Evolutionary conservation across 2,888 invertebrate species (phyloP), one percentile per base, ranked within the genome.

Genomic region (Dorcus hopei): DNA sequence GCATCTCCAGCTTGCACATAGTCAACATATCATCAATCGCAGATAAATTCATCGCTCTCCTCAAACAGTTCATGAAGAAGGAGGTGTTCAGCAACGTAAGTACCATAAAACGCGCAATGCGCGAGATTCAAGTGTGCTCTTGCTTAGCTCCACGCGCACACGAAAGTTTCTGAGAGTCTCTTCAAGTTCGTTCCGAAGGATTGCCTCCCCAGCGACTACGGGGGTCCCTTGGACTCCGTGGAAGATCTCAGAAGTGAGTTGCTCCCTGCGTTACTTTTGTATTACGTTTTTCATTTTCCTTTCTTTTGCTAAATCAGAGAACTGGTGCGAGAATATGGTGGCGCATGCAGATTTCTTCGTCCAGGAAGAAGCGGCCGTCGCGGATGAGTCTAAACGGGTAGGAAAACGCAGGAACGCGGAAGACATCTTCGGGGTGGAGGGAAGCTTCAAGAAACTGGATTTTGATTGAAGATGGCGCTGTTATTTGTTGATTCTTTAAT

Each of bases 1-100:
- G 87, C 41, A 76, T 90, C 1, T 85, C 86, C 67, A 87, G 83
- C 0, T 78, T 91, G 2, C 89, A 90, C 71, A 89, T 89, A 64
- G 75, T 89, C 58, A 90, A 87, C 70, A 85, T 87, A 0, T 85
- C 87, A 0, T 79, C 83, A 1, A 86, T 89, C 65, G 85, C 90
- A 81, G 90, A 90, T 68, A 85, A 85, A 67, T 73, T 90, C 57
- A 72, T 91, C 77, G 82, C 85, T 59, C 70, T 91, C 62, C 80
- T 90, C 77, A 85, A 80, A 70, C 90, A 90, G 0, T 90, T 91
- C 69, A 84, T 90, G 82, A 89, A 86, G 70, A 89, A 89, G 68
- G 82, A 85, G 40, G 74, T 90, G 0, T 49, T 68, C 5, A 68
- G 68, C 49, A 57, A 68, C 58, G 71, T 47, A 47, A 14, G 47